phyloP scores from a whole-genome alignment of 2,797 vertebrate genomes.

The Melanotaenia pygmaea region DNA sequence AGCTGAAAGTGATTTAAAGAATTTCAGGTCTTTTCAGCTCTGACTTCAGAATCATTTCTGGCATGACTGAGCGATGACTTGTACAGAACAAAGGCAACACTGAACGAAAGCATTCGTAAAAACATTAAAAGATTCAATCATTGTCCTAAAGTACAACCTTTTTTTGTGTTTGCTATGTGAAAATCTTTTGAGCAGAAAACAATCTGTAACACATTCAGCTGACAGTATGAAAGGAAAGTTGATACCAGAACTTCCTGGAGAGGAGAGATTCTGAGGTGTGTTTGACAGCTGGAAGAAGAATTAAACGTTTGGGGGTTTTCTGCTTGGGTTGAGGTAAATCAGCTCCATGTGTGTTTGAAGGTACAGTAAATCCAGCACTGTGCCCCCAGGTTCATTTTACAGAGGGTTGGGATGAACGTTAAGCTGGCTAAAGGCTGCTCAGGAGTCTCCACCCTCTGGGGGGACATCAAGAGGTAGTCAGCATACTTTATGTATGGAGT shows the following conservation, averaged over 20 bases:
- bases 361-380: conserved; percentile 64
- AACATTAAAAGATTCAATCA: no score
- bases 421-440: conserved; percentile 39
- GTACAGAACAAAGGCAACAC: no score
- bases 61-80: no score
- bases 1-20: no score
- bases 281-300: conserved; percentile 22
- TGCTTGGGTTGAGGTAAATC: conserved; percentile 28
- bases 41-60: no score
- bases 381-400: conserved; percentile 16
- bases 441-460: conserved; percentile 35
- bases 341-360: conserved; percentile 62
- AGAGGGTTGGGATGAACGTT: conserved; percentile 23
- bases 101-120: no score
- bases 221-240: neutral
- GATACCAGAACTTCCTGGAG: neutral
- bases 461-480: conserved; percentile 36
- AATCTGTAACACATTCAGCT: neutral
- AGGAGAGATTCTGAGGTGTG: neutral
- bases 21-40: no score
- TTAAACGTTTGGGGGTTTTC: conserved; percentile 28
- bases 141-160: neutral
- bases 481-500: conserved; percentile 56
- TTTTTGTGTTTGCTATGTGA: neutral
- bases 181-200: neutral